Base-by-base conservation (phyloP, 2,113 vertebrate genomes). In the Atrichornis clamosus region DNA sequence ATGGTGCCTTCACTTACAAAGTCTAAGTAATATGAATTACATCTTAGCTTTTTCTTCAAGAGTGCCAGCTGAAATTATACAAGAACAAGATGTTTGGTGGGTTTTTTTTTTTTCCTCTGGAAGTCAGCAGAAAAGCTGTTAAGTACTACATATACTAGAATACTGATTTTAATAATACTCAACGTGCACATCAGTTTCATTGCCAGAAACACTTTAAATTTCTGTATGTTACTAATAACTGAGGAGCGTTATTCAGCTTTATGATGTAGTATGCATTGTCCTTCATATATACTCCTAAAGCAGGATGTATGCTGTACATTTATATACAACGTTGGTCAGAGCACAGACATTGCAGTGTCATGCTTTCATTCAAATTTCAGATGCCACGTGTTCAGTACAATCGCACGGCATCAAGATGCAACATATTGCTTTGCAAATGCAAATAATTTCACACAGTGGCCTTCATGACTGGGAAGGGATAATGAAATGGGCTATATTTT, bases 351-450 rank as follows among this genome's bases (percentile, higher is more conserved):
- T 97, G 97, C 95, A 94, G 92, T 96, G 93, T 97, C 98, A 98
- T 98, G 98, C 98, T 98, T 97, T 97, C 98, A 98, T 98, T 98
- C 95, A 97, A 88, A 97, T 96, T 92, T 95, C 96, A 93, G 94
- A 96, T 96, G 97, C 97, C 95, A 84, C 79, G 95, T 95, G 91
- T 96, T 96, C 90, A 91, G 97, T 97, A 97, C 96, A 98, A 97
- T 97, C 87, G 21, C 95, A 96, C 84, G 93, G 97, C 98, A 98
- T 98, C 97, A 96, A 97, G 97, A 98, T 98, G 97, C 96, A 98
- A 97, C 91, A 96, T 95, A 97, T 84, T 98, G 98, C 98, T 98
- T 98, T 98, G 97, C 96, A 98, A 97, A 98, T 97, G 98, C 95
- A 97, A 96, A 74, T 73, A 94, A 87, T 96, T 97, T 97, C 97